Evolutionary conservation across 2,797 vertebrate genomes (phyloP).

Genomic region (Megaceryle alcyon): DNA sequence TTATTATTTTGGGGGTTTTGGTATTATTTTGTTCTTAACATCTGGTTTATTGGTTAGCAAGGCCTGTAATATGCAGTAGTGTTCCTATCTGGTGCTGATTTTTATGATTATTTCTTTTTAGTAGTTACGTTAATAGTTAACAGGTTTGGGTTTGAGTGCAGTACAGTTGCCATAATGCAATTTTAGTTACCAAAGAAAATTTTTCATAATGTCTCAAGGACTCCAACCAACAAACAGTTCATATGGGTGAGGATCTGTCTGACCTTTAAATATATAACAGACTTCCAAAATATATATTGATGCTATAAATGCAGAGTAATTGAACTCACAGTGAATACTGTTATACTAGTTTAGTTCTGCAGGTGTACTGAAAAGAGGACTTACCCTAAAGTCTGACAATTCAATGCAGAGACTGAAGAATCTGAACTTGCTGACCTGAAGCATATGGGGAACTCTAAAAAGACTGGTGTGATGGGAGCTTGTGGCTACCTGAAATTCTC

Average conservation of each 20-base stretch:
- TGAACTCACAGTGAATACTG: not conserved
- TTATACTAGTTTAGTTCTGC: not conserved
- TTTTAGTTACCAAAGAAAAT: constrained; percentile 5
- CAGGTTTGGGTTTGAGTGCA: not conserved
- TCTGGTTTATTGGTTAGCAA: not conserved
- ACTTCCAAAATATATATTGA: not conserved
- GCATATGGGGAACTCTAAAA: not conserved
- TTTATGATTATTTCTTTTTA: not conserved
- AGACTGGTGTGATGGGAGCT: not conserved
- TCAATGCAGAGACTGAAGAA: not conserved
- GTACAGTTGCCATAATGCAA: not conserved
- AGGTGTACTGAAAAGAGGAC: not conserved
- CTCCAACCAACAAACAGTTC: not conserved
- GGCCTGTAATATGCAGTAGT: not conserved
- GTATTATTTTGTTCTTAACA: not conserved
- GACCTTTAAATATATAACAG: not conserved
- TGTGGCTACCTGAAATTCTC: not conserved
- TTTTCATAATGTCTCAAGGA: not conserved
- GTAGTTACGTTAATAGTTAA: not conserved
- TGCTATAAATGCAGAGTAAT: not conserved
- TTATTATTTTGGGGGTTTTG: not conserved
- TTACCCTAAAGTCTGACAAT: not conserved
- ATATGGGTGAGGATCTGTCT: not conserved
- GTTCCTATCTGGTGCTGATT: not conserved
- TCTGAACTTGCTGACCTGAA: not conserved